phyloP scores from a whole-genome alignment of 2,113 vertebrate species.

The Callorhinus ursinus region DNA sequence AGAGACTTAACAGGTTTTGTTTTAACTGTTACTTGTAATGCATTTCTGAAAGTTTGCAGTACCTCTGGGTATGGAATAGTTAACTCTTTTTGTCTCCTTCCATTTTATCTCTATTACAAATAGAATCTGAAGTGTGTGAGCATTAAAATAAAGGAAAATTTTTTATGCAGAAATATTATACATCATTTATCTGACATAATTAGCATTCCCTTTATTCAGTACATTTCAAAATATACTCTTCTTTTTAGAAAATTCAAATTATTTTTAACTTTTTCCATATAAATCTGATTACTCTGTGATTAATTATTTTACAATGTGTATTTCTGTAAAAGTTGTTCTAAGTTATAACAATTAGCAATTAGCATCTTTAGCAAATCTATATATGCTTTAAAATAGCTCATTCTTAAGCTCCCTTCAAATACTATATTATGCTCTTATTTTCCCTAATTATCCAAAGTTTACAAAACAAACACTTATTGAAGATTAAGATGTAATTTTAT shows the following conservation, averaged over 20 bases:
- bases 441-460: neutral
- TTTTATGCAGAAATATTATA: neutral
- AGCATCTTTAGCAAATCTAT: neutral
- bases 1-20: conserved; percentile 24
- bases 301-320: neutral
- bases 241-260: conserved; percentile 43
- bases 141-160: conserved; percentile 30
- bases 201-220: neutral
- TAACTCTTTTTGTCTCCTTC: neutral
- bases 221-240: conserved; percentile 7
- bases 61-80: neutral
- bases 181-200: neutral
- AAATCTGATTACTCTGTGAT: neutral
- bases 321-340: conserved; percentile 1
- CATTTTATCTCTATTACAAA: neutral
- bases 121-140: neutral
- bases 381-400: neutral
- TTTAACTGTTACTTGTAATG: neutral
- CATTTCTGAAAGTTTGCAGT: neutral
- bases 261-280: conserved; percentile 38
- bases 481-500: neutral
- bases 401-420: conserved; percentile 5
- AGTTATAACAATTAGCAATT: neutral
- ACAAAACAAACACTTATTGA: neutral
- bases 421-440: neutral